A percentile compares a stretch with the other conserved stretches of the same genome.
These are phyloP conservation scores for Drosophila jambulina DNA, from an alignment of 1,140 invertebrate species.

Conservation along the genomic window DNA sequence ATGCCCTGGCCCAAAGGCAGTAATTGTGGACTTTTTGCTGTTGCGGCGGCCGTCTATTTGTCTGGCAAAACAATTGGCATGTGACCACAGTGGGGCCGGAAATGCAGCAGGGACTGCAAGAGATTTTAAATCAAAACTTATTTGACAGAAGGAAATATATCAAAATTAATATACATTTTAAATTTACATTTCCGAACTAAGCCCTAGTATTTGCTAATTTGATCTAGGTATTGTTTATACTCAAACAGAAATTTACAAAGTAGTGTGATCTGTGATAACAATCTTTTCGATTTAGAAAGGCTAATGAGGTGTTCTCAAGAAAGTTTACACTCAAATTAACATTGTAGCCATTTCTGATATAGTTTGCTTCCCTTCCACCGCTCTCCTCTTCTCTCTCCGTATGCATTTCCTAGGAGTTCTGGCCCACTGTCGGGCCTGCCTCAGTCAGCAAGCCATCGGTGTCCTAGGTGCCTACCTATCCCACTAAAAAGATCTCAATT, in stretches of 20 bases:
- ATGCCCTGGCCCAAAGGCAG: slow-evolving; percentile 30
- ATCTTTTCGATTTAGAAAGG: too few species aligned
- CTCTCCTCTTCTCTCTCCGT: background rate
- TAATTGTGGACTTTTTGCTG: slow-evolving; percentile 50
- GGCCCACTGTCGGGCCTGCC: slow-evolving; percentile 14
- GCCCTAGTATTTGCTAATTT: background rate
- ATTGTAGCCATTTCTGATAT: background rate
- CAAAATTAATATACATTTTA: background rate
- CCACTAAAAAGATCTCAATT: slow-evolving; percentile 77
- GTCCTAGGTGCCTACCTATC: slow-evolving; percentile 58
- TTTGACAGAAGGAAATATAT: background rate
- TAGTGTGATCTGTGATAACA: background rate
- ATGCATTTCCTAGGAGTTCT: background rate
- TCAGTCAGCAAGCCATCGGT: slow-evolving; percentile 23
- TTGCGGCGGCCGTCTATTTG: slow-evolving; percentile 53
- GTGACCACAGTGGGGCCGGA: slow-evolving; percentile 30
- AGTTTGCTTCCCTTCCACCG: too few species aligned
- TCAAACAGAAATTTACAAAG: background rate
- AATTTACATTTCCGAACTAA: background rate
- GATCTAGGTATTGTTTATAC: too few species aligned
- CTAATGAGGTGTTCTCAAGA: too few species aligned
- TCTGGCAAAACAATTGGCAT: slow-evolving; percentile 58
- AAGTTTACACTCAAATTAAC: background rate
- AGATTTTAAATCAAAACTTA: background rate
- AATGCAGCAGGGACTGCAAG: slow-evolving; percentile 10